A percentile compares a stretch with the other conserved stretches of the same genome.
These are phyloP conservation scores for Mormyrops boulengeri DNA, from an alignment of 2,797 vertebrate genomes.

Conservation along the genomic window DNA sequence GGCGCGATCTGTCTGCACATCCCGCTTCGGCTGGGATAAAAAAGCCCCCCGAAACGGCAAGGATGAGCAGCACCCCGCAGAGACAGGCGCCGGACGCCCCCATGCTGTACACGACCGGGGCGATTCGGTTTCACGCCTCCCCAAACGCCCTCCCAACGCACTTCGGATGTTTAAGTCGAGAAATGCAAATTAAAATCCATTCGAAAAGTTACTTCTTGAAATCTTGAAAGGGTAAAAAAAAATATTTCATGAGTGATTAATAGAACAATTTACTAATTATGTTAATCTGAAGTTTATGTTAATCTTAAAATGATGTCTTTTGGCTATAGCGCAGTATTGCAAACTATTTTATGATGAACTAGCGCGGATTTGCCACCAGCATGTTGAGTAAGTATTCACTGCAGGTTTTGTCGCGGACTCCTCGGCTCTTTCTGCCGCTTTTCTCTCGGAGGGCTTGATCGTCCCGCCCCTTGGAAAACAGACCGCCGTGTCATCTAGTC, in stretches of 20 bases:
- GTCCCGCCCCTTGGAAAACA: slow-evolving; percentile 4
- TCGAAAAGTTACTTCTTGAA: background rate
- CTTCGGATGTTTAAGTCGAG: background rate
- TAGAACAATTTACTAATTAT: background rate
- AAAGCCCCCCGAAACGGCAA: slow-evolving; percentile 40
- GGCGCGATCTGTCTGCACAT: slow-evolving; percentile 59
- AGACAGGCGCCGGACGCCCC: slow-evolving; percentile 43
- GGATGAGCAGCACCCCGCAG: slow-evolving; percentile 40
- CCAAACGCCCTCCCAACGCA: background rate
- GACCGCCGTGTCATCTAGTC: background rate
- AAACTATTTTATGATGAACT: background rate
- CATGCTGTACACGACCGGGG: slow-evolving; percentile 39
- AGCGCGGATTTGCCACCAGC: background rate
- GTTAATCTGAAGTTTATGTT: background rate
- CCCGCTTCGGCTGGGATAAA: slow-evolving; percentile 48
- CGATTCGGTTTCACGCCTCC: background rate
- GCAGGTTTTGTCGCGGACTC: background rate
- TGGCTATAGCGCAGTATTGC: background rate
- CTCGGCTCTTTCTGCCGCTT: background rate
- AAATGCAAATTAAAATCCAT: background rate
- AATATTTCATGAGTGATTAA: background rate
- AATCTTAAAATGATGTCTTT: background rate
- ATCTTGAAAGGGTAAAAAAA: background rate
- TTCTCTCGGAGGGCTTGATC: background rate
- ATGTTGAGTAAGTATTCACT: background rate